phyloP scores from a whole-genome alignment of 2,888 invertebrate genomes.

The Cosmopolites sordidus region DNA sequence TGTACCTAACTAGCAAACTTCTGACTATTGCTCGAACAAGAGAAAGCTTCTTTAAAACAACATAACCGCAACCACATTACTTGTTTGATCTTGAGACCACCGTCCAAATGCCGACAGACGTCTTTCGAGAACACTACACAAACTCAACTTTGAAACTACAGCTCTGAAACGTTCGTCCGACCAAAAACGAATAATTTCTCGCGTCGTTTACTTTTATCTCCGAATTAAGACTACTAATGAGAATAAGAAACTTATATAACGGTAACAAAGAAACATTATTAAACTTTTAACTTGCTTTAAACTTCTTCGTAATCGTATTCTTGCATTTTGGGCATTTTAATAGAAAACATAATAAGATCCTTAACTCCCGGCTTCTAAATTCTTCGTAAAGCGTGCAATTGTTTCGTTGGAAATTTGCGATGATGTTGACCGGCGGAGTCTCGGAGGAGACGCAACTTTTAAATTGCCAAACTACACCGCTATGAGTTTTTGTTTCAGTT shows the following conservation, averaged over 20 bases:
- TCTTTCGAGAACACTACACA: too few species aligned
- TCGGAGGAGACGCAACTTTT: background rate
- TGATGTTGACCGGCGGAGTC: background rate
- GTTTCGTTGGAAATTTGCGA: background rate
- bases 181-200: constrained; percentile 1
- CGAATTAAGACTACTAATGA: constrained; percentile 3
- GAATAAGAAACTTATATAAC: constrained; percentile 4
- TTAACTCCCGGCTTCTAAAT: background rate
- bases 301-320: constrained; percentile 1
- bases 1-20: too few species aligned
- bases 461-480: background rate
- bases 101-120: too few species aligned
- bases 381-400: background rate
- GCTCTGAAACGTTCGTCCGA: too few species aligned
- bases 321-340: constrained; percentile 2
- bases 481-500: background rate
- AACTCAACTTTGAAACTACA: too few species aligned
- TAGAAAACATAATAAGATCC: constrained; percentile 1
- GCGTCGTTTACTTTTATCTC: constrained; percentile 2
- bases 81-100: too few species aligned
- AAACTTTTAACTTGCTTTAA: constrained; percentile 2
- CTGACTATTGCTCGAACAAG: too few species aligned
- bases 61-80: too few species aligned
- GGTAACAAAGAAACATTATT: constrained; percentile 1
- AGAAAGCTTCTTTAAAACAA: too few species aligned